phyloP scores from a whole-genome alignment of 2,888 invertebrate genomes.

The Eupithecia tripunctaria region DNA sequence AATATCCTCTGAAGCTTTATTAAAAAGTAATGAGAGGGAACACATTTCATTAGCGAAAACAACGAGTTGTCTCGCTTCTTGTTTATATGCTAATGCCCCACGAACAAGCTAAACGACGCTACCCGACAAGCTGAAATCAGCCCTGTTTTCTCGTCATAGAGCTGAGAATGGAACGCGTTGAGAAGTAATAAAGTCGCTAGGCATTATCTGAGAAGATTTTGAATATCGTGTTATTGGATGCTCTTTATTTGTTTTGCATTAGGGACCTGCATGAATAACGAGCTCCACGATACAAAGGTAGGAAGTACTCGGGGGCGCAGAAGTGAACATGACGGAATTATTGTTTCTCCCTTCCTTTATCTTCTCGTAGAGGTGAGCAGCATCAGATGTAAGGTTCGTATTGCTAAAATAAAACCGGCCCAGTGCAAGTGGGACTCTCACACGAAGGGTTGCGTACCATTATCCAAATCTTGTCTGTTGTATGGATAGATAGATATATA shows the following conservation, averaged over 20 bases:
- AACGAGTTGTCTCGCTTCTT: slow-evolving; percentile 45
- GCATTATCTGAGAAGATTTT: slow-evolving; percentile 42
- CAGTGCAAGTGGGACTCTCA: no score
- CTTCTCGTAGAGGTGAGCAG: neutral
- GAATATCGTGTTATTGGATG: slow-evolving; percentile 42
- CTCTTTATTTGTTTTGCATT: slow-evolving; percentile 38
- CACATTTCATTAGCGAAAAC: slow-evolving; percentile 46
- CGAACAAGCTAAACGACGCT: slow-evolving; percentile 42
- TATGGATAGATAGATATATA: no score
- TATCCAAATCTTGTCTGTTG: no score
- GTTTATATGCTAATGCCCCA: slow-evolving; percentile 51
- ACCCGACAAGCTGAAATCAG: slow-evolving; percentile 11
- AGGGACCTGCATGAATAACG: slow-evolving; percentile 25
- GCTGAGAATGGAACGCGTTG: slow-evolving; percentile 17
- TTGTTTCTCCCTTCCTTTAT: neutral
- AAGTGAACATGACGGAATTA: neutral
- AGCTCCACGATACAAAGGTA: neutral
- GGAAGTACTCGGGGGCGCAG: neutral
- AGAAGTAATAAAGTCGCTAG: slow-evolving; percentile 29
- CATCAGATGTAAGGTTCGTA: neutral
- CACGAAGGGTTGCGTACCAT: no score
- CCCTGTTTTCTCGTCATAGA: slow-evolving; percentile 15
- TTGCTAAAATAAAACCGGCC: no score
- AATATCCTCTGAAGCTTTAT: slow-evolving; percentile 35
- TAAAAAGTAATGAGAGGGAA: slow-evolving; percentile 44